phyloP scores from a whole-genome alignment of 2,113 vertebrate species.

The Zosterops japonicus region DNA sequence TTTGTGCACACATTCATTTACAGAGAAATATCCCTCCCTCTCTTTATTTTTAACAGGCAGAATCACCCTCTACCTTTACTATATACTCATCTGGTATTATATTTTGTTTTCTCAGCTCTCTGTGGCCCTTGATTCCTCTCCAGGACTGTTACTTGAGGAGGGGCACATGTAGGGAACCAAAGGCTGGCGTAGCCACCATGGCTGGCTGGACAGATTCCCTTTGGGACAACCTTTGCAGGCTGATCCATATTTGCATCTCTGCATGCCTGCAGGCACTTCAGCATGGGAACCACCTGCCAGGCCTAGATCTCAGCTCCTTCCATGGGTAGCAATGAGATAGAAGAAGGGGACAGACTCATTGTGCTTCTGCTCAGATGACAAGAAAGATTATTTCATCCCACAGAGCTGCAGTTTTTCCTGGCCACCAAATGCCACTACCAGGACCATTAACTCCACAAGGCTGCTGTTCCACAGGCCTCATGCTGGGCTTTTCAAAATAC shows the following conservation, averaged over 20 bases:
- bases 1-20: neutral
- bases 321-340: neutral
- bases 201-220: neutral
- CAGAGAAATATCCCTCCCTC: neutral
- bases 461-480: neutral
- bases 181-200: neutral
- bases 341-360: neutral
- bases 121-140: neutral
- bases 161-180: neutral
- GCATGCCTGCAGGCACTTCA: neutral
- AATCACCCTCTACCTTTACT: neutral
- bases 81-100: neutral
- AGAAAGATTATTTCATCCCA: neutral
- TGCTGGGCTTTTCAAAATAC: neutral
- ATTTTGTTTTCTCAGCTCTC: neutral
- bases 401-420: neutral
- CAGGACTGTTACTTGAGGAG: accelerated
- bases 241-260: neutral
- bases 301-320: neutral
- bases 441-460: neutral
- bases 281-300: neutral
- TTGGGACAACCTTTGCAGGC: neutral
- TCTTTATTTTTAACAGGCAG: neutral
- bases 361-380: neutral
- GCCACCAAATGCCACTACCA: neutral